A percentile compares a stretch with the other conserved stretches of the same genome.
These are phyloP conservation scores for honey bee (Apis mellifera) DNA, from an alignment of 1,140 invertebrate genomes.

Conservation along the genomic window DNA sequence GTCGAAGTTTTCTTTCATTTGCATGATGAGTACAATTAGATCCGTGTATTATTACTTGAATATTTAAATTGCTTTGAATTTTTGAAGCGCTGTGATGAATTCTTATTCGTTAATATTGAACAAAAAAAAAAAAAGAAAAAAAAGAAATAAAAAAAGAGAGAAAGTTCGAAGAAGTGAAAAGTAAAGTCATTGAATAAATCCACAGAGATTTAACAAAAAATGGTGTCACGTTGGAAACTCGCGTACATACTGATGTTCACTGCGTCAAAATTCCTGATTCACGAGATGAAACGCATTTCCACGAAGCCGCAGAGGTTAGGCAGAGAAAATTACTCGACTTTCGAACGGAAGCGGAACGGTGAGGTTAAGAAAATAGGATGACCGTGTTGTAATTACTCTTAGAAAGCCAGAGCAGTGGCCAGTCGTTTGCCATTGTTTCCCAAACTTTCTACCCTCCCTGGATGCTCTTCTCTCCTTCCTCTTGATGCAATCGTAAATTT, in stretches of 20 bases:
- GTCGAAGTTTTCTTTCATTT: no score
- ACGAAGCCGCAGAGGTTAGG: background rate
- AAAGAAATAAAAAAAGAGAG: no score
- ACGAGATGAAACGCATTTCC: background rate
- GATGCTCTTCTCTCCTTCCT: constrained; percentile 15
- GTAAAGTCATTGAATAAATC: no score
- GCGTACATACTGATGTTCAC: background rate
- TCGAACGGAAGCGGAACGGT: background rate
- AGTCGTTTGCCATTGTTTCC: constrained; percentile 41
- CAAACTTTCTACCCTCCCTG: constrained; percentile 39
- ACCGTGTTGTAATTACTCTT: constrained; percentile 46
- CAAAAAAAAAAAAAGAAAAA: no score
- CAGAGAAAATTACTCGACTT: background rate
- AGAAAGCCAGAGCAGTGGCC: background rate
- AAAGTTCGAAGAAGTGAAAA: no score
- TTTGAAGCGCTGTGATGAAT: no score
- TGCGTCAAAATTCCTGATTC: constrained; percentile 40
- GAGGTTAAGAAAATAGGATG: constrained; percentile 26
- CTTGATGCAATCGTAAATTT: constrained; percentile 66
- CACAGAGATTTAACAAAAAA: constrained; percentile 16
- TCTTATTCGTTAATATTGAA: no score
- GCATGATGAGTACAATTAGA: no score
- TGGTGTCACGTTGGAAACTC: constrained; percentile 24
- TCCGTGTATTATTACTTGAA: no score
- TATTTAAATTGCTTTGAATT: no score